Percentiles rank a stretch among this genome's conserved stretches.
phyloP scores from a whole-genome alignment of 2,888 invertebrate genomes.

The Drosophila borborema region DNA sequence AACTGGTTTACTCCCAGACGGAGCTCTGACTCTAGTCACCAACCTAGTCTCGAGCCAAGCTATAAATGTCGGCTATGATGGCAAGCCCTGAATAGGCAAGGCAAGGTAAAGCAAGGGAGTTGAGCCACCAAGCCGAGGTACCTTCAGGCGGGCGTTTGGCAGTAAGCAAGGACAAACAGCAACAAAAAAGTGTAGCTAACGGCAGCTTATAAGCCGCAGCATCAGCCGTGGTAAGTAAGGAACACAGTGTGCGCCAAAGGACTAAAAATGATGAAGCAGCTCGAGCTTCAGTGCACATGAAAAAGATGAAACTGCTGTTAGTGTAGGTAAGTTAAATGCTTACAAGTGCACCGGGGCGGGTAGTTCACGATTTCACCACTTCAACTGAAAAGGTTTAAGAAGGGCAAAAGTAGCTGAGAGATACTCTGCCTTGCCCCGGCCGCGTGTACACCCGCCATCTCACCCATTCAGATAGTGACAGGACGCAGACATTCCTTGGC shows the following conservation, averaged over 20 bases:
- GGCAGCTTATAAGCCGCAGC: conserved; percentile 63
- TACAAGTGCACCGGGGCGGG: conserved; percentile 44
- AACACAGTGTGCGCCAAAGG: conserved; percentile 46
- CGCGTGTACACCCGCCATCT: conserved; percentile 1
- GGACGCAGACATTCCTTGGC: conserved; percentile 55
- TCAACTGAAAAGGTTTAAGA: conserved; percentile 48
- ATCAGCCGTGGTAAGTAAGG: conserved; percentile 41
- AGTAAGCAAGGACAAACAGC: conserved; percentile 58
- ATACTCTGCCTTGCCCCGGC: conserved; percentile 2
- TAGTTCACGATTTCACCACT: conserved; percentile 55
- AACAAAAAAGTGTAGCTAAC: conserved; percentile 41
- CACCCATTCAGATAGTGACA: conserved; percentile 9
- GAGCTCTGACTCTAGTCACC: not conserved
- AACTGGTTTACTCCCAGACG: not conserved
- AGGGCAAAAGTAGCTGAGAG: conserved; percentile 37
- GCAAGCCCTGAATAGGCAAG: conserved; percentile 5
- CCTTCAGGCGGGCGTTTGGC: conserved; percentile 53
- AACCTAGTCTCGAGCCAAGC: conserved; percentile 8
- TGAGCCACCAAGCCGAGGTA: conserved; percentile 19
- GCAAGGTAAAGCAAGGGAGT: conserved; percentile 15
- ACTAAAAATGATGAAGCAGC: conserved; percentile 74
- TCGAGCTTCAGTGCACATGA: conserved; percentile 64
- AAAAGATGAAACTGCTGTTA: conserved; percentile 70
- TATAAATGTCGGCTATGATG: conserved; percentile 43
- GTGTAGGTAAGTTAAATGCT: conserved; percentile 57